phyloP scores from a whole-genome alignment of 2,797 vertebrate genomes.

The Myripristis jacobus region DNA sequence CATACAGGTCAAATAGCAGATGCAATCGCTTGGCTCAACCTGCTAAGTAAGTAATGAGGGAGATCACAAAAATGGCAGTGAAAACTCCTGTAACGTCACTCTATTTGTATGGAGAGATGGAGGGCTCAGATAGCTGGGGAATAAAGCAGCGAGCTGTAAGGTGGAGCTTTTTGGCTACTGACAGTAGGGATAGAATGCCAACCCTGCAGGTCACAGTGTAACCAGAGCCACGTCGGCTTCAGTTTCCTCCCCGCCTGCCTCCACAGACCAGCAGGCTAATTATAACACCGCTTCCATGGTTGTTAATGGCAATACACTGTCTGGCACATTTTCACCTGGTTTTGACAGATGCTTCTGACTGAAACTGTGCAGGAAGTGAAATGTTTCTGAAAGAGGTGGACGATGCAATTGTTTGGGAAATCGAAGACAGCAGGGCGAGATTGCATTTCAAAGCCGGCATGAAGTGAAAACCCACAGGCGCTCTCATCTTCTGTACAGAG shows the following conservation, averaged over 20 bases:
- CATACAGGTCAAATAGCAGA: slow-evolving; percentile 13
- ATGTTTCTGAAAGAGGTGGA: background rate
- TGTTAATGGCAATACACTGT: slow-evolving; percentile 50
- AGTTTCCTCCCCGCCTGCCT: slow-evolving; percentile 70
- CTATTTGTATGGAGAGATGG: slow-evolving; percentile 50
- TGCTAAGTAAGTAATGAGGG: slow-evolving; percentile 37
- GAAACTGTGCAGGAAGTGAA: slow-evolving; percentile 19
- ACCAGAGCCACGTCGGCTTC: slow-evolving; percentile 73
- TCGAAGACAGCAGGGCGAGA: background rate
- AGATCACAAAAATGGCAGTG: slow-evolving; percentile 38
- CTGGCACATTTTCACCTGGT: slow-evolving; percentile 63
- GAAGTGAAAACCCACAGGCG: background rate
- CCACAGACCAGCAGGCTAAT: slow-evolving; percentile 69
- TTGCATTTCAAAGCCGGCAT: slow-evolving; percentile 1
- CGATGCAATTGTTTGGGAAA: background rate
- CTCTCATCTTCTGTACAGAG: background rate
- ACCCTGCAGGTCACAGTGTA: slow-evolving; percentile 73
- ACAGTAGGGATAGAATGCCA: slow-evolving; percentile 52
- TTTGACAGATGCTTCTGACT: slow-evolving; percentile 16
- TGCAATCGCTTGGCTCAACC: slow-evolving; percentile 6
- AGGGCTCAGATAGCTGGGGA: slow-evolving; percentile 48
- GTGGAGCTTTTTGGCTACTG: slow-evolving; percentile 49
- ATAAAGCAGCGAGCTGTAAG: slow-evolving; percentile 60
- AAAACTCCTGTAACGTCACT: slow-evolving; percentile 46
- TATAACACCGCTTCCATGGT: slow-evolving; percentile 69